phyloP scores from a whole-genome alignment of 1,140 invertebrate species.

The Scaptomyza hsui region DNA sequence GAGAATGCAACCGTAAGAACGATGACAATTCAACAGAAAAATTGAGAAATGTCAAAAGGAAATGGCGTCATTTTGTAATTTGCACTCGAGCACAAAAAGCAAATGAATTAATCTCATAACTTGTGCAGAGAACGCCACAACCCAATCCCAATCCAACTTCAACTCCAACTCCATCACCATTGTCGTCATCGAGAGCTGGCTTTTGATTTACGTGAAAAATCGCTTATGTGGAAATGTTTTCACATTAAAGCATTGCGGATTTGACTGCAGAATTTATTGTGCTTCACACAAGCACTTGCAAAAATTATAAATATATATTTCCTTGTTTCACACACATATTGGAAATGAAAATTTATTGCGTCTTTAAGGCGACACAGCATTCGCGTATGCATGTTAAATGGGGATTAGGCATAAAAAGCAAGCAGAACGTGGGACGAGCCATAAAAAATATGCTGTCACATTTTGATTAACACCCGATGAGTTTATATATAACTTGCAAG shows the following conservation, averaged over 20 bases:
- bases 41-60: conserved; percentile 76
- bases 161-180: not conserved
- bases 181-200: conserved; percentile 60
- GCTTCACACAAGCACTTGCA: conserved; percentile 64
- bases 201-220: conserved; percentile 80
- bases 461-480: conserved; percentile 52
- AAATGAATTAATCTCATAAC: conserved; percentile 76
- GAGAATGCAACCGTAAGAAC: conserved; percentile 34
- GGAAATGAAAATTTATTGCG: conserved; percentile 80
- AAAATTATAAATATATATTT: conserved; percentile 43
- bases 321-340: conserved; percentile 68
- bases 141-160: not conserved
- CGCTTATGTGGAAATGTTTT: conserved; percentile 78
- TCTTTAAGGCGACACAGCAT: conserved; percentile 78
- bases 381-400: conserved; percentile 76
- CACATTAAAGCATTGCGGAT: conserved; percentile 58
- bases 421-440: conserved; percentile 15
- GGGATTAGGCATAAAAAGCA: conserved; percentile 57
- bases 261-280: conserved; percentile 75
- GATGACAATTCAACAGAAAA: conserved; percentile 67
- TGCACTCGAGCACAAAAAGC: conserved; percentile 78
- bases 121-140: conserved; percentile 5
- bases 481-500: conserved; percentile 26
- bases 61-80: conserved; percentile 81
- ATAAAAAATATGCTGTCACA: conserved; percentile 68